Evolutionary conservation across 2,113 vertebrate species (phyloP), one percentile per base, ranked within the genome.

Genomic region (Zosterops hypoxanthus): DNA sequence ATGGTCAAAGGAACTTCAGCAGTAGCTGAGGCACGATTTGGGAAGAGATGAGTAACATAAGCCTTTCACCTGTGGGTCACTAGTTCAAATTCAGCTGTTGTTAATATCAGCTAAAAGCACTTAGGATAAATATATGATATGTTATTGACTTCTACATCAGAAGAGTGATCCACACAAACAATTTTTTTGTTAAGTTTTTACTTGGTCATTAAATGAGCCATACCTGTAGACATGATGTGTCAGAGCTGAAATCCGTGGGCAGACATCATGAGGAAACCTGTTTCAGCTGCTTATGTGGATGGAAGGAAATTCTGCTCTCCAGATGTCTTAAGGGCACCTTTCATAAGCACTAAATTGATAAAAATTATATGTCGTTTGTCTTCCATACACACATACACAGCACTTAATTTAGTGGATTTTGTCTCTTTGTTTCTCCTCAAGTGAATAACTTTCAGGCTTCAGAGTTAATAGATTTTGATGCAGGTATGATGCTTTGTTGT

Each of bases 401-500:
- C 6, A 18, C 14, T 42, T 42, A 14, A 55, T 72, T 65, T 82
- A 24, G n/a, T 44, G 8, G 0, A 2, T 9, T 83, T 80, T 34
- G 3, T 34, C 66, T 44, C 4, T 61, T 66, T 57, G 2, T 66
- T 87, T 56, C 8, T 31, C 5, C 8, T 42, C 55, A 84, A 50
- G n/a, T 20, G 9, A 23, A 68, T 34, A 59, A 73, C 26, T 57
- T 85, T 53, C 42, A 59, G 8, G 12, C 76, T 79, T 70, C 56
- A 61, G 8, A 53, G 12, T 18, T 18, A 57, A 56, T 29, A 52
- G 34, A 65, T 3, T 57, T 46, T 39, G 4, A 33, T 59, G 55
- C 2, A 64, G 2, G 3, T 25, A 24, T 86, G 4, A 4, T 2
- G 1, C 7, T 70, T 61, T 55, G 8, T 60, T n/a, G 4, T 19